phyloP scores from a whole-genome alignment of 2,113 vertebrate genomes.

The Eublepharis macularius region DNA sequence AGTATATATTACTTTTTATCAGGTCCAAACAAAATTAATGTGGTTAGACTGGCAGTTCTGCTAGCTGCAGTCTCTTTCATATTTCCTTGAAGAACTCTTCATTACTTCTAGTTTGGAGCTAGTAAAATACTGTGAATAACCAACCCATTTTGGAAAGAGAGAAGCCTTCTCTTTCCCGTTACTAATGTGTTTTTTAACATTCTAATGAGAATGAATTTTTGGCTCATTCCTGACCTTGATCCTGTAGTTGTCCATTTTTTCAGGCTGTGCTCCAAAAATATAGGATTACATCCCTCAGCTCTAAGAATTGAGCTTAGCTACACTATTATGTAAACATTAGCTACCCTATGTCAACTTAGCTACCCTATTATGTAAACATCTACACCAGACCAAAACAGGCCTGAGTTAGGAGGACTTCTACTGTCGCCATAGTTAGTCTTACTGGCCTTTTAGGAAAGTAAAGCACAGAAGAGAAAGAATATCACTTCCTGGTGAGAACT shows the following conservation, averaged over 20 bases:
- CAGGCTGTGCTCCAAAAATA: constrained; percentile 26
- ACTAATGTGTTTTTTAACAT: constrained; percentile 40
- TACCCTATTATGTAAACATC: constrained; percentile 12
- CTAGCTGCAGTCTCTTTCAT: no score
- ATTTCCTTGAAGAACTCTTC: constrained; percentile 17
- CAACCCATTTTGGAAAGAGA: neutral
- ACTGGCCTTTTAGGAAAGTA: neutral
- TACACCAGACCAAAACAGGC: neutral
- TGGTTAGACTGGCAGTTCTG: no score
- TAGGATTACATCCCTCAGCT: constrained; percentile 24
- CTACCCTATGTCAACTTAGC: constrained; percentile 6
- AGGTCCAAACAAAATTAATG: no score
- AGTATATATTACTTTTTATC: no score
- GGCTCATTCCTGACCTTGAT: constrained; percentile 22
- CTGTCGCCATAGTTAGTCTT: neutral
- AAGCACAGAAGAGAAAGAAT: neutral
- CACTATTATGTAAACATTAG: constrained; percentile 38
- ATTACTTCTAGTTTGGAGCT: constrained; percentile 35
- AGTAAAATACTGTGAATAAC: neutral
- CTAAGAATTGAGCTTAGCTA: constrained; percentile 18
- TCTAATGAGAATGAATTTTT: constrained; percentile 52
- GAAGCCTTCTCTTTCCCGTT: constrained; percentile 4
- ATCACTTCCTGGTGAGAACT: neutral
- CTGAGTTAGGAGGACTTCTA: constrained; percentile 21
- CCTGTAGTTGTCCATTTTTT: constrained; percentile 14